These are phyloP conservation scores for Microtus richardsoni DNA, from an alignment of 2,113 vertebrate species.

Conservation along the genomic window DNA sequence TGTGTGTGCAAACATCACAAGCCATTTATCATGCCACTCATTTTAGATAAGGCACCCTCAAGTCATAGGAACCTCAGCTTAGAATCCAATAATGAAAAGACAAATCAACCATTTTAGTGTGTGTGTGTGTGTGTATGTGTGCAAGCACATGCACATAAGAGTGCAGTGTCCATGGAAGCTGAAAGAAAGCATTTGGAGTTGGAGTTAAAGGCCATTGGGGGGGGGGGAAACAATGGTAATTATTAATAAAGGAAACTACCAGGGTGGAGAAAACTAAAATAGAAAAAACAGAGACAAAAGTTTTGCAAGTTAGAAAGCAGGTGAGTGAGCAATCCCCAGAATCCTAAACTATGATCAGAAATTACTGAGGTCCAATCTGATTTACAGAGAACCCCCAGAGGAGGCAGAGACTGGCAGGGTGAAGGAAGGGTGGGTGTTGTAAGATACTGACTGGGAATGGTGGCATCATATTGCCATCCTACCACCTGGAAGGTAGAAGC, in stretches of 20 bases:
- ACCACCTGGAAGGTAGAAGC: not conserved
- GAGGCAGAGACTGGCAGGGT: not conserved
- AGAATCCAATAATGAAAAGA: not conserved
- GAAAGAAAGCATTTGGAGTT: not conserved
- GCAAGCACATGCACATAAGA: too few relatives aligned
- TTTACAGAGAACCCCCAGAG: not conserved
- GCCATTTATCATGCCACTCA: not conserved
- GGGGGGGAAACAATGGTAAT: not conserved
- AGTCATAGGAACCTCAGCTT: not conserved
- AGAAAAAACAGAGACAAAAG: not conserved
- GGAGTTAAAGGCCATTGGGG: not conserved
- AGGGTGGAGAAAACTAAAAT: not conserved
- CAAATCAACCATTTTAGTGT: not conserved
- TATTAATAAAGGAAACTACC: not conserved
- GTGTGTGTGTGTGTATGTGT: not conserved
- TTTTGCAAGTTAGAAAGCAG: too few relatives aligned
- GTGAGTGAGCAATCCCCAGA: not conserved
- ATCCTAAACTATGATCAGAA: not conserved
- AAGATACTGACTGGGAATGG: not conserved
- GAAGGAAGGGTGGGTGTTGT: not conserved
- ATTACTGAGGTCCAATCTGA: not conserved
- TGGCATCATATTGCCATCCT: not conserved
- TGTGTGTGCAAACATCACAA: not conserved
- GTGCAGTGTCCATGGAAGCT: not conserved
- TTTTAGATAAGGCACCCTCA: not conserved